Percentiles rank a stretch among this genome's conserved stretches.
Evolutionary conservation across 2,888 invertebrate species (phyloP).

Genomic region (Biston betularia): DNA sequence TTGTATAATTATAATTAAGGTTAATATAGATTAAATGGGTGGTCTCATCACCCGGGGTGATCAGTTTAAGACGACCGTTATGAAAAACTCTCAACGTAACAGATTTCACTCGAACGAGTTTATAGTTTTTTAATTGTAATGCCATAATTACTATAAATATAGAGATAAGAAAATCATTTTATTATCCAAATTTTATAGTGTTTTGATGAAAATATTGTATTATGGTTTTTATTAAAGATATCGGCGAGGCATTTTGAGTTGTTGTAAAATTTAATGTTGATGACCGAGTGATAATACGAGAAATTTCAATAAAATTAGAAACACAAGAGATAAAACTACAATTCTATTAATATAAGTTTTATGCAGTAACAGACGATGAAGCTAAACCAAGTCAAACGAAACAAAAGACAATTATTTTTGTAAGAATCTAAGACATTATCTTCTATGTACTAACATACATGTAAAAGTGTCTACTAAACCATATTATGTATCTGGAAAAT

Average conservation of each 20-base stretch:
- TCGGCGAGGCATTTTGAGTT: slow-evolving; percentile 7
- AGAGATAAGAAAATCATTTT: slow-evolving; percentile 27
- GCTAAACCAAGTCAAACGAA: too few relatives aligned
- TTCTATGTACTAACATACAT: too few relatives aligned
- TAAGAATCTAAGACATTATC: too few relatives aligned
- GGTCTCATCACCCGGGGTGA: slow-evolving; percentile 27
- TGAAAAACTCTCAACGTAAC: slow-evolving; percentile 9
- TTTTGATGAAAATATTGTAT: slow-evolving; percentile 11
- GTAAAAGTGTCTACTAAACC: too few relatives aligned
- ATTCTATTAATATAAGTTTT: too few relatives aligned
- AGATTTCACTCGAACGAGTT: slow-evolving; percentile 18
- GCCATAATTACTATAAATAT: slow-evolving; percentile 21
- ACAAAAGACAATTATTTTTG: too few relatives aligned
- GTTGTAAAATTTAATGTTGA: slow-evolving; percentile 7
- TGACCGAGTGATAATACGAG: not conserved
- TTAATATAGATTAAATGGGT: slow-evolving; percentile 17
- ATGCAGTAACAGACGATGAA: too few relatives aligned
- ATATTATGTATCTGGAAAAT: too few relatives aligned
- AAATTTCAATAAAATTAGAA: not conserved
- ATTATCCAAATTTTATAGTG: slow-evolving; percentile 26
- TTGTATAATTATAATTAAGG: slow-evolving; percentile 16
- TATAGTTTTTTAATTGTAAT: slow-evolving; percentile 30
- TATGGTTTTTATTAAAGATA: slow-evolving; percentile 15
- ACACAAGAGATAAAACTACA: not conserved
- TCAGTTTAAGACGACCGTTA: slow-evolving; percentile 19